A percentile compares a stretch with the other conserved stretches of the same genome.
These are phyloP conservation scores for Trachelus iudaicus DNA, from an alignment of 2,888 invertebrate species.

Conservation along the genomic window DNA sequence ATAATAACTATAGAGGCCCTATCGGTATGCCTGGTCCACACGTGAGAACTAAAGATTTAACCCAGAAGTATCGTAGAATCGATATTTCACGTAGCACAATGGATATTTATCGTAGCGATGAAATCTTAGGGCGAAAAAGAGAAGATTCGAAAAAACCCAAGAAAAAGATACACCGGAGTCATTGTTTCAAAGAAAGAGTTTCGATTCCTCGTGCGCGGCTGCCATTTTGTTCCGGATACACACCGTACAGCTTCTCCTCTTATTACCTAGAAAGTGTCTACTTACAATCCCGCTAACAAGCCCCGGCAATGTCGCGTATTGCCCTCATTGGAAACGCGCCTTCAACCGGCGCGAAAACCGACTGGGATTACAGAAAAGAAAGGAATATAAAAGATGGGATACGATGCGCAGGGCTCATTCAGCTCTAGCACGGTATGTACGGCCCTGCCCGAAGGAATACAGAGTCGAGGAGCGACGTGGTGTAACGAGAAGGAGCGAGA, in stretches of 20 bases:
- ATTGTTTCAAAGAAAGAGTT: not conserved
- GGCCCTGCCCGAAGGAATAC: not conserved
- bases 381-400: not conserved
- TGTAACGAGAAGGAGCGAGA: not conserved
- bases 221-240: not conserved
- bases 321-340: slow-evolving; percentile 24
- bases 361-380: not conserved
- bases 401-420: not conserved
- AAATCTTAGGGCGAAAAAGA: not conserved
- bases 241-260: not conserved
- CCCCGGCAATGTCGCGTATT: slow-evolving; percentile 23
- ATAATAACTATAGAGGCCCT: not conserved
- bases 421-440: not conserved
- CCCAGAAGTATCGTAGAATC: not conserved
- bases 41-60: not conserved
- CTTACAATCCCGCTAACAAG: slow-evolving; percentile 20
- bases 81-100: not conserved
- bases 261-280: not conserved
- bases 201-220: not conserved
- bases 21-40: not conserved
- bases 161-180: not conserved
- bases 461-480: not conserved
- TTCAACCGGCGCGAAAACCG: not conserved
- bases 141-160: not conserved
- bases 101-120: not conserved